Evolutionary conservation across 1,140 invertebrate species (phyloP), one percentile per base, ranked within the genome.

Genomic region (Drosophila nasuta): DNA sequence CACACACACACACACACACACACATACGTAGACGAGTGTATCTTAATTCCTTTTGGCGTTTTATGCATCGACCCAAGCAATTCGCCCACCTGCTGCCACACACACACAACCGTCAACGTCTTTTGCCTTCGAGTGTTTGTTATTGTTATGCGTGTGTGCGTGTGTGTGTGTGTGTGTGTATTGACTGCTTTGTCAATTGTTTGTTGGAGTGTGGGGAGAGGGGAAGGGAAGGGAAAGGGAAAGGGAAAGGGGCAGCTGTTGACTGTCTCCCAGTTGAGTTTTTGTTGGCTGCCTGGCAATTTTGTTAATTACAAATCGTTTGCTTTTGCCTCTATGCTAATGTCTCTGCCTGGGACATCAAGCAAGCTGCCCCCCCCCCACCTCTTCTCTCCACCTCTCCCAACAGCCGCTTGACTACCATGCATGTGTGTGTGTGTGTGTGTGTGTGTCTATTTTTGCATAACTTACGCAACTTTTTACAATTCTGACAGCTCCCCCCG

Each of bases 221-320:
- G 20, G 20, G 0, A 25, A 25, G 20, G 20, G n/a, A n/a, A n/a
- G n/a, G n/a, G n/a, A n/a, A n/a, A 25, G 20, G 20, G 20, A 25
- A 3, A 25, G 20, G 20, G 20, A 25, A 25, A 25, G 20, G 20
- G 20, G 20, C 20, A 25, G 20, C 20, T 25, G 20, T 25, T 25
- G 20, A 25, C 20, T 25, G 20, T 25, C 20, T 25, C 20, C 20
- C 20, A 25, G 20, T 25, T 25, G 0, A 25, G 20, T 25, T 25
- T 25, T 25, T 25, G 20, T 46, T 77, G 74, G 82, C 82, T 85
- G 82, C 88, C 77, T 92, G 91, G 91, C 91, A 92, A 92, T 92
- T 92, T 92, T 92, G 91, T 92, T 92, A 92, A 92, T 92, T 92
- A 91, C 91, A 91, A 91, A 91, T 91, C 91, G 91, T 76, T 91